Evolutionary conservation across 30 jellyfish, hydroid and myxozoan species (phyloP), one percentile per base, ranked within the genome.

Genomic region (Turritopsis rubra): DNA sequence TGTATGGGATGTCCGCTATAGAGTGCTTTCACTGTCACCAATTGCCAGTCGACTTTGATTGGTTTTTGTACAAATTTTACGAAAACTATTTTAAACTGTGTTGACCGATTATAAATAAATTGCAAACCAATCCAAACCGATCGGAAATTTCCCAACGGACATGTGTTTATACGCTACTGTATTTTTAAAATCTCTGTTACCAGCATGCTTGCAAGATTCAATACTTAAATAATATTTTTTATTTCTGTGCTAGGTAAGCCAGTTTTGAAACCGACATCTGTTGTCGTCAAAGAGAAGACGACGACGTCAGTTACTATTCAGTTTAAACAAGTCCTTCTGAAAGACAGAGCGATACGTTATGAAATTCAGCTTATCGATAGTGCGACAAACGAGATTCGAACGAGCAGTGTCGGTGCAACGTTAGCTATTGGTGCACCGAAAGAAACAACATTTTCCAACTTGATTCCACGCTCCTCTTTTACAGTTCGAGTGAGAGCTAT

Each of bases 401-500:
- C n/a, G 53, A 53, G 29, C 21, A 30, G 27, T 8, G 28, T 26
- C 29, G 26, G 24, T 1, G 72, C 52, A 1, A 52, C 52, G 28
- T 68, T 68, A 27, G 77, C 30, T 68, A 27, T 27, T n/a, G 31
- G 28, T 30, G 27, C 52, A 18, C 28, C 71, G 0, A 77, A 52
- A 29, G 28, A 29, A 18, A 60, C 85, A 24, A 18, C 1, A 29
- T 77, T 77, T 18, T 17, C 28, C 20, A 60, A 60, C 66, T 60
- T 77, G 28, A 77, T 23, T 52, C 71, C 73, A 16, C 19, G 71
- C 7, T 13, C 78, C 28, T 13, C 85, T 7, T 77, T 26, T 20
- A 18, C 7, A 1, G 21, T 29, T 18, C 22, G 72, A 77, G 85
- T 77, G 23, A 30, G 85, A 28, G 85, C 85, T 13, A 16, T 77